phyloP scores from a whole-genome alignment of 1,140 invertebrate species.

The Pseudomyrmex pallidus region DNA sequence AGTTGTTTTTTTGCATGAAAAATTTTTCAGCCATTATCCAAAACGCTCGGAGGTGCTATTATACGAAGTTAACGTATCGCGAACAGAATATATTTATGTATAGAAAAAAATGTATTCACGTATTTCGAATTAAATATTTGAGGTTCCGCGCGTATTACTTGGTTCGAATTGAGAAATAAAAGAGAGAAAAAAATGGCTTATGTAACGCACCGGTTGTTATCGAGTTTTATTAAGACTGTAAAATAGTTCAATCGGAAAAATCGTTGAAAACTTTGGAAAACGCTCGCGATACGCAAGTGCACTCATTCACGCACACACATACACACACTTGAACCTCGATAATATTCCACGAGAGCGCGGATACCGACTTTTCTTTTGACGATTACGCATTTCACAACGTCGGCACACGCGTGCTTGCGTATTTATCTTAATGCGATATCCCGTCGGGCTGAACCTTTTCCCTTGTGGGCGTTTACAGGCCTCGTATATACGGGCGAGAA shows the following conservation, averaged over 20 bases:
- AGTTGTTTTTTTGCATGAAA: not conserved
- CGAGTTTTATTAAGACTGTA: not conserved
- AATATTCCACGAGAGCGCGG: constrained; percentile 22
- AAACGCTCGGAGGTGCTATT: not conserved
- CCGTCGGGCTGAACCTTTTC: constrained; percentile 29
- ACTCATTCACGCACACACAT: no score
- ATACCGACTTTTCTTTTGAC: constrained; percentile 59
- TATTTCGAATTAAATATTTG: constrained; percentile 19
- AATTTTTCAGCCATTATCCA: not conserved
- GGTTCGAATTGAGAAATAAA: not conserved
- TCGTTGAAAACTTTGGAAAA: constrained; percentile 10
- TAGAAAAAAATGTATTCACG: constrained; percentile 8
- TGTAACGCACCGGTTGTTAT: not conserved
- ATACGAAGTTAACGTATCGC: not conserved
- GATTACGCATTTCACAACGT: constrained; percentile 57
- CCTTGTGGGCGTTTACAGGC: constrained; percentile 35
- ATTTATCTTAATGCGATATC: constrained; percentile 71
- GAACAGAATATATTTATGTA: no score
- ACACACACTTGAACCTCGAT: not conserved
- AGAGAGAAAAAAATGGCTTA: not conserved
- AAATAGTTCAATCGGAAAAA: constrained; percentile 27
- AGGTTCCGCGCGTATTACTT: not conserved
- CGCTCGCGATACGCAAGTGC: not conserved
- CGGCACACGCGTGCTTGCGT: constrained; percentile 58
- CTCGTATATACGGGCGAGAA: constrained; percentile 53